Conservation (phyloP, 1,140 invertebrate species). For the Cyphomyrmex costatus region DNA sequence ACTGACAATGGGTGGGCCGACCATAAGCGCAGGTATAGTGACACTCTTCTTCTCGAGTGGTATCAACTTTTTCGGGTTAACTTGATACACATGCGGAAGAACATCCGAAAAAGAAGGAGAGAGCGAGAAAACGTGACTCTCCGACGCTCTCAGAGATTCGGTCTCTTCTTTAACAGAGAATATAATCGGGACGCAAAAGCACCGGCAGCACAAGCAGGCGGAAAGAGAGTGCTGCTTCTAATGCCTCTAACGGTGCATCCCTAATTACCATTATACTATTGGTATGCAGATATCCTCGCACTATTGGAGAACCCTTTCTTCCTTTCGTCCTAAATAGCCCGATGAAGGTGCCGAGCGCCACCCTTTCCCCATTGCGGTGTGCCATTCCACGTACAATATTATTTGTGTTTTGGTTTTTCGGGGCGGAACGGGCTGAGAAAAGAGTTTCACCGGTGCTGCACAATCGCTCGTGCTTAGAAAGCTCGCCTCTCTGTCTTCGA, state of each 20-base stretch:
- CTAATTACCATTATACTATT: constrained; percentile 84
- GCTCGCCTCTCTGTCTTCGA: constrained; percentile 49
- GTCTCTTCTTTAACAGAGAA: constrained; percentile 43
- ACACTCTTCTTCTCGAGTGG: constrained; percentile 76
- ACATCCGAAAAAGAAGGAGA: constrained; percentile 23
- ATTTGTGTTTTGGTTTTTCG: constrained; percentile 86
- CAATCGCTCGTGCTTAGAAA: constrained; percentile 80
- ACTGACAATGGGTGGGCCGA: constrained; percentile 56
- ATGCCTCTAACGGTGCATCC: constrained; percentile 83
- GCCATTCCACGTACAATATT: constrained; percentile 75
- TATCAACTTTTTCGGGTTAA: constrained; percentile 71
- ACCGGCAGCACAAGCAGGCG: constrained; percentile 25
- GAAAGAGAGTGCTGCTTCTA: constrained; percentile 57
- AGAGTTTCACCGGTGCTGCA: constrained; percentile 61
- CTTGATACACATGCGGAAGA: constrained; percentile 39
- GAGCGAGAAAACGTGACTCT: constrained; percentile 77
- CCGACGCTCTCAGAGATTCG: constrained; percentile 64
- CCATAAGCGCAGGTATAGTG: constrained; percentile 77
- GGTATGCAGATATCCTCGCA: constrained; percentile 85
- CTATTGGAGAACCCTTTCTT: constrained; percentile 66
- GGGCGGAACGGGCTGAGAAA: constrained; percentile 82
- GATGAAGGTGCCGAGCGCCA: constrained; percentile 70
- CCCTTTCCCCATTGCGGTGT: constrained; percentile 55
- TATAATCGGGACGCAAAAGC: constrained; percentile 64
- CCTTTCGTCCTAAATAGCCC: constrained; percentile 75